Conservation (phyloP, 2,113 vertebrate species). For the Platichthys flesus region DNA sequence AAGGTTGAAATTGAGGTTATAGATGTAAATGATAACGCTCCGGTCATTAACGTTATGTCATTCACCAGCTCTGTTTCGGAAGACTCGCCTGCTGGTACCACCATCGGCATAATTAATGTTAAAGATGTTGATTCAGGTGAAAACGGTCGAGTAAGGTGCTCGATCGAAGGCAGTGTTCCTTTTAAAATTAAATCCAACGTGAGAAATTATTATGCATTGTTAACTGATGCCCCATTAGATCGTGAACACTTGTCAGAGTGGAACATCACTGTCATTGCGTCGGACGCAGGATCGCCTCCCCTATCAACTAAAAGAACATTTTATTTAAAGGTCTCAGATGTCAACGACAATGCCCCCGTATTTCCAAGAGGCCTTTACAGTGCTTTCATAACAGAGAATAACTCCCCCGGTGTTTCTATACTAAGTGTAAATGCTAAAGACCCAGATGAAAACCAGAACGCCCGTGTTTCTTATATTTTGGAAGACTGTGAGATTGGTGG, state of each 20-base stretch:
- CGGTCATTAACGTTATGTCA: slow-evolving; percentile 69
- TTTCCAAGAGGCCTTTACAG: slow-evolving; percentile 48
- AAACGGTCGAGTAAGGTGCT: slow-evolving; percentile 68
- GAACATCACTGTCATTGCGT: slow-evolving; percentile 68
- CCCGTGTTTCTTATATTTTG: slow-evolving; percentile 59
- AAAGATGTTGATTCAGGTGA: slow-evolving; percentile 69
- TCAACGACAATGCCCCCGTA: slow-evolving; percentile 75
- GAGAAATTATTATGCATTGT: slow-evolving; percentile 68
- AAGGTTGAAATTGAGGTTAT: slow-evolving; percentile 72
- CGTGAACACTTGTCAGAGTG: slow-evolving; percentile 61
- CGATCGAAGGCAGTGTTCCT: slow-evolving; percentile 47
- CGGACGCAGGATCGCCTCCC: slow-evolving; percentile 65
- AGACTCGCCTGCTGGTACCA: slow-evolving; percentile 63
- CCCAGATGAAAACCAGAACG: slow-evolving; percentile 54
- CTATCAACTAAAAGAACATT: slow-evolving; percentile 35
- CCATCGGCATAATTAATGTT: slow-evolving; percentile 71
- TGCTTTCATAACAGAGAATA: slow-evolving; percentile 56
- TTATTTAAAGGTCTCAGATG: slow-evolving; percentile 67
- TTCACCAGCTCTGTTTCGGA: slow-evolving; percentile 66
- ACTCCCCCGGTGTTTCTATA: slow-evolving; percentile 47
- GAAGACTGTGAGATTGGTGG: slow-evolving; percentile 37
- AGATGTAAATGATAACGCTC: slow-evolving; percentile 73
- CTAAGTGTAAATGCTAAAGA: slow-evolving; percentile 47
- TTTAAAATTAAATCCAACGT: slow-evolving; percentile 72
- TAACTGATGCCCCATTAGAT: slow-evolving; percentile 66